A percentile compares a stretch with the other conserved stretches of the same genome.
Evolutionary conservation across 2,888 invertebrate species (phyloP).

Genomic region (Yponomeuta malinellus): DNA sequence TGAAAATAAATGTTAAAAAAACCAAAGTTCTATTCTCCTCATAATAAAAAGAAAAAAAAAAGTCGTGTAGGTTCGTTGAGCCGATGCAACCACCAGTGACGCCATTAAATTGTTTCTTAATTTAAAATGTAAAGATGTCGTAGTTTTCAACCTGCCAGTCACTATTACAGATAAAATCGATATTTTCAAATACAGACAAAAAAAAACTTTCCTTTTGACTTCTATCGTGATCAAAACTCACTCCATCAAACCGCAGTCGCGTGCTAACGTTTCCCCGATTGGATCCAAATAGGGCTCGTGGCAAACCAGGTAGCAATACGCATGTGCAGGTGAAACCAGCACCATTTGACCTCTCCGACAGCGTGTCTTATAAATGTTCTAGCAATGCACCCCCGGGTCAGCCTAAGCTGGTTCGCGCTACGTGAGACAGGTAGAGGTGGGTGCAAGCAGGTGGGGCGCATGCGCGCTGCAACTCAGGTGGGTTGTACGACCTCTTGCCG

Average conservation of each 20-base stretch:
- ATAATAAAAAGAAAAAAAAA: too few relatives aligned
- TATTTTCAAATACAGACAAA: not conserved
- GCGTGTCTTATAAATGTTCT: not conserved
- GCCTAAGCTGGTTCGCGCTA: not conserved
- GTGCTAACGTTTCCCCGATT: conserved; percentile 1
- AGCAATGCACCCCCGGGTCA: not conserved
- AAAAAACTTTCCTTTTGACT: not conserved
- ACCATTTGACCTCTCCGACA: not conserved
- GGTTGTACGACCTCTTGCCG: conserved; percentile 41
- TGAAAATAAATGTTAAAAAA: too few relatives aligned
- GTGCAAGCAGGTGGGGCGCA: conserved; percentile 13
- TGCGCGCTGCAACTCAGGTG: conserved; percentile 38
- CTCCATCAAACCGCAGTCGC: not conserved
- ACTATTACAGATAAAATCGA: not conserved
- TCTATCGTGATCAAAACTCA: not conserved
- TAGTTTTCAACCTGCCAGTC: not conserved
- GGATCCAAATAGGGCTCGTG: not conserved
- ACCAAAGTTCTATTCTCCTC: too few relatives aligned
- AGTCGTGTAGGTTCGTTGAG: too few relatives aligned
- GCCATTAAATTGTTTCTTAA: too few relatives aligned
- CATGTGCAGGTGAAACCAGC: conserved; percentile 13
- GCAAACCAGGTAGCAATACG: conserved; percentile 7
- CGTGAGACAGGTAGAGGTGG: conserved; percentile 7
- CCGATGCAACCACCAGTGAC: too few relatives aligned
- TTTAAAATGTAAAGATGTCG: not conserved